These are phyloP conservation scores for Galerucella calmariensis DNA, from an alignment of 2,888 invertebrate species.

Conservation along the genomic window DNA sequence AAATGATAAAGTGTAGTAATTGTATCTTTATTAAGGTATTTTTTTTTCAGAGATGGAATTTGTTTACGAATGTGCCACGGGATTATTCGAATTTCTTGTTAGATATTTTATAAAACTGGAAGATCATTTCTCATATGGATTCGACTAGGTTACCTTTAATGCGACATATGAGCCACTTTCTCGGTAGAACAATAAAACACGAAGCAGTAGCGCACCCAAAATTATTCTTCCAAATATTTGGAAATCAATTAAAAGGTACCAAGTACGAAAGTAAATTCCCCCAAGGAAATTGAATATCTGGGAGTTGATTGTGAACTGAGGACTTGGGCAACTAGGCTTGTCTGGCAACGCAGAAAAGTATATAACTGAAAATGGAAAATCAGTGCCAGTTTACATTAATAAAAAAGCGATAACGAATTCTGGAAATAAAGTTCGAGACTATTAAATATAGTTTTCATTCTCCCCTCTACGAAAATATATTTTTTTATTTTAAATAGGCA, in stretches of 20 bases:
- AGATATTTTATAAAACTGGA: conserved; percentile 44
- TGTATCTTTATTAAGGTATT: conserved; percentile 61
- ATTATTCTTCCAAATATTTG: neutral
- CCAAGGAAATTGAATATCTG: too few relatives aligned
- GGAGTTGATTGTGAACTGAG: too few relatives aligned
- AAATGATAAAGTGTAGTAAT: conserved; percentile 62
- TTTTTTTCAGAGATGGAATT: conserved; percentile 48
- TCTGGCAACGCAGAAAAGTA: too few relatives aligned
- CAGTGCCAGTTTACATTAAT: too few relatives aligned
- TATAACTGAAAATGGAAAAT: too few relatives aligned
- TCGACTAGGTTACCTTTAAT: conserved; percentile 23
- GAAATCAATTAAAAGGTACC: neutral
- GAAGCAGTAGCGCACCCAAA: neutral
- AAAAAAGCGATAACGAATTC: too few relatives aligned
- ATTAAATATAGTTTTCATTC: too few relatives aligned
- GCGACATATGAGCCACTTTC: conserved; percentile 27
- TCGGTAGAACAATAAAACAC: conserved; percentile 26
- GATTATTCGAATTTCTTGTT: conserved; percentile 48
- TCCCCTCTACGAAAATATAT: too few relatives aligned
- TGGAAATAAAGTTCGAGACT: too few relatives aligned
- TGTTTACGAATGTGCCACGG: conserved; percentile 44
- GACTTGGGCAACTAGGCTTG: too few relatives aligned
- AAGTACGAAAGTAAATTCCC: too few relatives aligned
- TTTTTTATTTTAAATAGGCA: too few relatives aligned
- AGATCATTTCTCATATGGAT: conserved; percentile 44